These are phyloP conservation scores for Mactra quadrangularis DNA, from an alignment of 1,140 invertebrate genomes.

Conservation along the genomic window DNA sequence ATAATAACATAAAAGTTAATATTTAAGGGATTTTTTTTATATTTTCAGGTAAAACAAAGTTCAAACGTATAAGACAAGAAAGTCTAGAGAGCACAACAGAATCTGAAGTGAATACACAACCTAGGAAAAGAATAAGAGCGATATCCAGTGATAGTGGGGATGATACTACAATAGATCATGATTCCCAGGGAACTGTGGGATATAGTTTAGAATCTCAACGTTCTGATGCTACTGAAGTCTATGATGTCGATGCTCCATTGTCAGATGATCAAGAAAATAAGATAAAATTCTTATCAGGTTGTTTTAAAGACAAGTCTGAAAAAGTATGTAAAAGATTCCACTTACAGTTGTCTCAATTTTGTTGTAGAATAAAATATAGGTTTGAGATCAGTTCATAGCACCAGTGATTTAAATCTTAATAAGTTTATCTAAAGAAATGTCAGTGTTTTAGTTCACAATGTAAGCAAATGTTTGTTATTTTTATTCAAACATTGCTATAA, in stretches of 20 bases:
- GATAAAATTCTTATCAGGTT: conserved; percentile 67
- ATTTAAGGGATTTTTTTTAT: conserved; percentile 8
- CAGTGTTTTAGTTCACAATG: no score
- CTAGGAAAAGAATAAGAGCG: conserved; percentile 44
- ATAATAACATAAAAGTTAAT: no score
- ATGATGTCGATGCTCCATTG: conserved; percentile 23
- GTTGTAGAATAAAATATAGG: no score
- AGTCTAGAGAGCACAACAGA: conserved; percentile 48
- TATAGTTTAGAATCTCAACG: conserved; percentile 55
- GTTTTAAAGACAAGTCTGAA: conserved; percentile 64
- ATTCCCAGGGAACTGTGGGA: conserved; percentile 56
- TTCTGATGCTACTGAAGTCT: conserved; percentile 60
- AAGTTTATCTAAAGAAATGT: no score
- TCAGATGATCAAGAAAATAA: conserved; percentile 56
- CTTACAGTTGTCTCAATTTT: no score
- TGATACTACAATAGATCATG: conserved; percentile 41
- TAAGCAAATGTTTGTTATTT: no score
- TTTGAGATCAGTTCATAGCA: no score
- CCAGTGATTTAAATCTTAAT: no score
- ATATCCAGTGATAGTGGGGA: conserved; percentile 53
- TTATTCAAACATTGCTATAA: no score
- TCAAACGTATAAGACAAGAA: conserved; percentile 44
- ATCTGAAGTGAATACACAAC: conserved; percentile 3
- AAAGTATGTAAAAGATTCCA: conserved; percentile 59
- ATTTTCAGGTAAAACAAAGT: conserved; percentile 25